Conservation (phyloP, 2,888 invertebrate genomes). For the Spatulosminthurus flaviceps region DNA sequence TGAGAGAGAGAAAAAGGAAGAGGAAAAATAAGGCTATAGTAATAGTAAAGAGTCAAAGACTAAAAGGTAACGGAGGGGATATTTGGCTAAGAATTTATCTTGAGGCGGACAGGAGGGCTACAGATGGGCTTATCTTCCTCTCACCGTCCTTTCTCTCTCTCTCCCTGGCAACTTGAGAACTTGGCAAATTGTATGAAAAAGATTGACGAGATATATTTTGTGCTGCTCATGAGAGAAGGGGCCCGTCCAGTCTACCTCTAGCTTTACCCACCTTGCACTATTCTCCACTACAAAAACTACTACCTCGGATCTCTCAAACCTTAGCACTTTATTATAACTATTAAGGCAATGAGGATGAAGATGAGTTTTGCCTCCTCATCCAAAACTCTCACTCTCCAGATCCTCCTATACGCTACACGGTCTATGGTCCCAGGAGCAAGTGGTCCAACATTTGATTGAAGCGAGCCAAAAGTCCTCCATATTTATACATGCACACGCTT, state of each 20-base stretch:
- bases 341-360: slow-evolving; percentile 42
- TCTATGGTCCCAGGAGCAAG: slow-evolving; percentile 37
- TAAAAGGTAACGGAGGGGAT: not conserved
- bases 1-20: not conserved
- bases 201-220: slow-evolving; percentile 31
- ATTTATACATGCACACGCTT: slow-evolving; percentile 13
- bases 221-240: not conserved
- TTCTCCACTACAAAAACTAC: slow-evolving; percentile 30
- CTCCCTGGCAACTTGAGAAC: slow-evolving; percentile 24
- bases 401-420: not conserved
- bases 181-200: slow-evolving; percentile 37
- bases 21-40: not conserved
- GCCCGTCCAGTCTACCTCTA: not conserved
- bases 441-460: slow-evolving; percentile 38
- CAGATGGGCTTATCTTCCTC: slow-evolving; percentile 21
- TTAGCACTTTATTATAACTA: slow-evolving; percentile 43
- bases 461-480: not conserved
- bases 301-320: no score
- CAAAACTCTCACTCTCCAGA: not conserved
- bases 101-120: not conserved
- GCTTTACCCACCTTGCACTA: not conserved
- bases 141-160: not conserved
- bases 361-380: slow-evolving; percentile 23
- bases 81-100: slow-evolving; percentile 14
- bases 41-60: not conserved